Conservation (phyloP, 2,797 vertebrate genomes). For the Stomatorhinus walkeri region DNA sequence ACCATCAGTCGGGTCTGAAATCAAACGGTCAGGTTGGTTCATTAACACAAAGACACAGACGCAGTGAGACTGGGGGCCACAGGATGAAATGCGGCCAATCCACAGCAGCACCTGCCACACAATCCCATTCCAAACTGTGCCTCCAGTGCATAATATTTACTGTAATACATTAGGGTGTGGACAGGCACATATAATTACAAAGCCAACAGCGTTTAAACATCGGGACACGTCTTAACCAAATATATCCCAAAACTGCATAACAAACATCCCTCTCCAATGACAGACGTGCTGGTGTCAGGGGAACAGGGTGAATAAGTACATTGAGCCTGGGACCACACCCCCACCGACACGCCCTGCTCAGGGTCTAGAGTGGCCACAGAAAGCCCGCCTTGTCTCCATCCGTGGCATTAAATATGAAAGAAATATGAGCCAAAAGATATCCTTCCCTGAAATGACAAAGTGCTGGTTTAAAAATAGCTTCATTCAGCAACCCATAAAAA, state of each 20-base stretch:
- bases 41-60: not conserved
- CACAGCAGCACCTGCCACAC: not conserved
- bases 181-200: not conserved
- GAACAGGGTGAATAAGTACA: conserved; percentile 14
- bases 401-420: conserved; percentile 29
- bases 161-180: not conserved
- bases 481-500: conserved; percentile 26
- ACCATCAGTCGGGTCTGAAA: not conserved
- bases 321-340: not conserved
- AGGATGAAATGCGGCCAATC: not conserved
- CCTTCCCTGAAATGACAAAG: conserved; percentile 16
- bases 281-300: not conserved
- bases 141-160: not conserved
- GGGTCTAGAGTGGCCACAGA: conserved; percentile 33
- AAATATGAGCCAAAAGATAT: conserved; percentile 30
- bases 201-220: not conserved
- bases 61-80: not conserved
- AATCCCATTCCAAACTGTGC: not conserved
- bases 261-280: not conserved
- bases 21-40: not conserved
- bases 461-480: conserved; percentile 34
- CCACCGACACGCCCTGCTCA: conserved; percentile 19
- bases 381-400: conserved; percentile 35
- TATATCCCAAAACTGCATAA: not conserved
- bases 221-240: not conserved